phyloP scores from a whole-genome alignment of 1,140 invertebrate genomes.

The Euglossa dilemma region DNA sequence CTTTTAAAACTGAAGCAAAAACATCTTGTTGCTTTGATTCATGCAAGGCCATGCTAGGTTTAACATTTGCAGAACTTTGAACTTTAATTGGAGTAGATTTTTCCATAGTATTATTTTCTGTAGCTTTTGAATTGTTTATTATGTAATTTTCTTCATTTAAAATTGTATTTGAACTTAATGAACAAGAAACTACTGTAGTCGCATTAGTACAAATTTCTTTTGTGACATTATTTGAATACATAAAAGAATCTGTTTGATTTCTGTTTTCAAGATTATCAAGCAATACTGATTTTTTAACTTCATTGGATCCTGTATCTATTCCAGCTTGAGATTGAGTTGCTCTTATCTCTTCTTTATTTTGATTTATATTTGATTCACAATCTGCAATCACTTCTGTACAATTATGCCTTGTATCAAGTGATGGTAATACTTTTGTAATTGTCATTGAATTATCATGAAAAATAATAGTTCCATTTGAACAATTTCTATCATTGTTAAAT shows the following conservation, averaged over 20 bases:
- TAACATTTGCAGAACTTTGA: background rate
- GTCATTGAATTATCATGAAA: slow-evolving; percentile 50
- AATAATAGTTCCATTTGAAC: slow-evolving; percentile 20
- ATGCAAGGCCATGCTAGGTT: background rate
- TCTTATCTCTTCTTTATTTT: background rate
- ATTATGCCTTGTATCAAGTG: background rate
- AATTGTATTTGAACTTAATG: background rate
- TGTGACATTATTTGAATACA: background rate
- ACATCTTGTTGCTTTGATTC: background rate
- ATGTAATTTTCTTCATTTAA: background rate
- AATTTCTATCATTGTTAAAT: background rate
- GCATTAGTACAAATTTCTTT: background rate
- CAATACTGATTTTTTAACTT: too few species aligned
- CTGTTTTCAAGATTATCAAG: background rate
- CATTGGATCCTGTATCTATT: too few species aligned
- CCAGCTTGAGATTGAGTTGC: slow-evolving; percentile 3
- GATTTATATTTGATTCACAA: background rate
- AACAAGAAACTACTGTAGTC: background rate
- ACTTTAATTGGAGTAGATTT: background rate
- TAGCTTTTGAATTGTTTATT: background rate
- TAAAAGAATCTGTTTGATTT: background rate
- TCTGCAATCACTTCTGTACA: background rate
- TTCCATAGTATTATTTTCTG: background rate
- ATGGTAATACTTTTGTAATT: slow-evolving; percentile 6
- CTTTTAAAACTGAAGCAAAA: slow-evolving; percentile 20